These are phyloP conservation scores for Pimpla rufipes DNA, from an alignment of 2,888 invertebrate genomes.

Conservation along the genomic window DNA sequence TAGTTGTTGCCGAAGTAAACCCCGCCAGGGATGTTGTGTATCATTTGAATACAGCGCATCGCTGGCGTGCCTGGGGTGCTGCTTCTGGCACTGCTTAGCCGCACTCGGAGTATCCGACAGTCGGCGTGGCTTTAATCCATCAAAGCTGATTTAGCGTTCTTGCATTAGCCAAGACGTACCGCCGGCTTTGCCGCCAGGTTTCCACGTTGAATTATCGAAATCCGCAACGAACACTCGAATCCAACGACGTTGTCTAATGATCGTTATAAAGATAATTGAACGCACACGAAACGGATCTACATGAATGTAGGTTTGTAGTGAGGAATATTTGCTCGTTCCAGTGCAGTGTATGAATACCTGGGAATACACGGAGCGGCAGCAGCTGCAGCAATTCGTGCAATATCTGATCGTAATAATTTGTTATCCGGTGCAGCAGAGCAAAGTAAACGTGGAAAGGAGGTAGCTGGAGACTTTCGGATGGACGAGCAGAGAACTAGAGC, in stretches of 20 bases:
- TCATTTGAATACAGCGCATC: not conserved
- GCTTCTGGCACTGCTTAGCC: not conserved
- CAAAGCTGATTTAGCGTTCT: not conserved
- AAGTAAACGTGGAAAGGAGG: not conserved
- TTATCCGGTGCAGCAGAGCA: not conserved
- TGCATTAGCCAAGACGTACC: not conserved
- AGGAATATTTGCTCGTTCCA: not conserved
- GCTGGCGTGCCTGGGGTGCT: not conserved
- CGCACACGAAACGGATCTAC: not conserved
- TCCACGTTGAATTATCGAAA: not conserved
- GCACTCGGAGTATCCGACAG: not conserved
- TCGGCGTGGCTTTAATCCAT: not conserved
- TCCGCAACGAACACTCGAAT: not conserved
- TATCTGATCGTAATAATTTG: conserved; percentile 1
- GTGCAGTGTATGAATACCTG: not conserved
- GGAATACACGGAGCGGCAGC: not conserved
- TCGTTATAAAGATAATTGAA: not conserved
- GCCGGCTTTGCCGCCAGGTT: not conserved
- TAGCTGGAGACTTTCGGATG: not conserved
- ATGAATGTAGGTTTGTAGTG: not conserved
- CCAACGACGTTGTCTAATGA: not conserved
- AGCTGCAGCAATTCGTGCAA: conserved; percentile 6
- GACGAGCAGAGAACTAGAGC: not conserved
- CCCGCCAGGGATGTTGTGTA: not conserved
- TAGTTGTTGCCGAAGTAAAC: not conserved